Evolutionary conservation across 1,140 invertebrate species (phyloP).

Genomic region (Drosophila dunni): DNA sequence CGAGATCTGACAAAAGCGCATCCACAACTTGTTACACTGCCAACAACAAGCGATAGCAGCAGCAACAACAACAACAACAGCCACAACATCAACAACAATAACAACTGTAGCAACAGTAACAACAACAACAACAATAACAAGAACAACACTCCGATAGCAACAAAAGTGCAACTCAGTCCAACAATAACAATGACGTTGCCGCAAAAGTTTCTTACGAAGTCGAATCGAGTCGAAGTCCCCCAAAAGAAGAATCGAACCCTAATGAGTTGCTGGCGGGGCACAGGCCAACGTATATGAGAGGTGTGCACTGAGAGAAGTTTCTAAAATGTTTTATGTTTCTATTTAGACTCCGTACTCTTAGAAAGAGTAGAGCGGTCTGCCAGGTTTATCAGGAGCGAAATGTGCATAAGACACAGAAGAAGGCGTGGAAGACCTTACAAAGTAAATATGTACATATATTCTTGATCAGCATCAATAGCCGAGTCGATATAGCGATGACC

Average conservation of each 20-base stretch:
- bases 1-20: slow-evolving; percentile 74
- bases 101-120: slow-evolving; percentile 18
- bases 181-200: slow-evolving; percentile 79
- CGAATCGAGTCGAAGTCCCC: slow-evolving; percentile 40
- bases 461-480: no score
- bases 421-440: no score
- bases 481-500: no score
- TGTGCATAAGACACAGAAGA: no score
- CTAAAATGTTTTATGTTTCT: not conserved
- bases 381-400: no score
- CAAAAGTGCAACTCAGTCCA: slow-evolving; percentile 43
- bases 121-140: slow-evolving; percentile 32
- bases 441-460: no score
- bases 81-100: slow-evolving; percentile 1
- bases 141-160: slow-evolving; percentile 34
- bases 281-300: slow-evolving; percentile 23
- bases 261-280: slow-evolving; percentile 67
- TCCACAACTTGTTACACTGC: slow-evolving; percentile 71
- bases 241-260: slow-evolving; percentile 83
- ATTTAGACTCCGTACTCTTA: no score
- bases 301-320: slow-evolving; percentile 29
- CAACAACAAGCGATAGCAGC: slow-evolving; percentile 11
- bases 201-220: slow-evolving; percentile 74
- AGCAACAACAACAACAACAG: slow-evolving; percentile 16
- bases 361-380: no score